Evolutionary conservation across 2,113 vertebrate species (phyloP), one percentile per base, ranked within the genome.

Genomic region (Tyto alba): DNA sequence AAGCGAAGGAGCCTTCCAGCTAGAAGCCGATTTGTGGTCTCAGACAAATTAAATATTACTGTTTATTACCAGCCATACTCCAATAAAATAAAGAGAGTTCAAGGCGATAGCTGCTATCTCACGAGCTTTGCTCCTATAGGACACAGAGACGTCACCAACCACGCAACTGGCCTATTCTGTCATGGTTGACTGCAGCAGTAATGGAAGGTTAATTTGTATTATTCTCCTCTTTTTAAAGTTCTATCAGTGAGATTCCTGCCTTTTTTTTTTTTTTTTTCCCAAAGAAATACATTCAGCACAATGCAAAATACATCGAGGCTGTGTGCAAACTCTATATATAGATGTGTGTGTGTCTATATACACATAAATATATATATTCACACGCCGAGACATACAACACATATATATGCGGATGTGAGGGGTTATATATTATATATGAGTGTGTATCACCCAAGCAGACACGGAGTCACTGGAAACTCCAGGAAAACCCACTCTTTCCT

Each of bases 101-200:
- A 88, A 94, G 97, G 97, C 97, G 96, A 97, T 97, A 96, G 91
- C 53, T 95, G 95, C 97, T 97, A 97, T 98, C 98, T 98, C 98
- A 98, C 97, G 73, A 98, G 97, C 96, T 94, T 97, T 98, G 98
- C 98, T 98, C 98, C 98, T 98, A 98, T 98, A 97, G 97, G 97
- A 97, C 97, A 96, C 88, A 55, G 97, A 98, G 96, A 98, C 98
- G 98, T 98, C 98, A 98, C 96, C 66, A 93, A 17, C 89, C 98
- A 98, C 98, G 98, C 98, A 98, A 98, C 96, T 30, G 80, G 95
- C 93, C 97, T 94, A 52, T 86, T 97, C 93, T 97, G 96, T 97
- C 97, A 97, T 89, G 96, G 96, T 96, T 94, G 95, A 89, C 96
- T 97, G 96, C 95, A 90, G 94, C 96, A 92, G 96, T 77, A 93